These are phyloP conservation scores for Drosophila cardini DNA, from an alignment of 1,140 invertebrate genomes.

Conservation along the genomic window DNA sequence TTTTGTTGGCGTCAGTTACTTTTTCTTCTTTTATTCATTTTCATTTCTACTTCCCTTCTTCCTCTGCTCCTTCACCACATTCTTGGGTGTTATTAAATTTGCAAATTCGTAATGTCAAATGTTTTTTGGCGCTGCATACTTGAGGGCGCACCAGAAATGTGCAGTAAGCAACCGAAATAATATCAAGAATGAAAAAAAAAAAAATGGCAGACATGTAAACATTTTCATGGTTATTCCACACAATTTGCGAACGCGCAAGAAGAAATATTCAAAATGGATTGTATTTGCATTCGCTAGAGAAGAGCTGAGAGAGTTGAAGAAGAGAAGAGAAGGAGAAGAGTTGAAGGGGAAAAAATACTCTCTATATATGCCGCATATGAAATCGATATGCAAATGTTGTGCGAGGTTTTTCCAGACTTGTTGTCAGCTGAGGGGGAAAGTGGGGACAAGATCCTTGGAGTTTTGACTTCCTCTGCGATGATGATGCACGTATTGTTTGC, in stretches of 20 bases:
- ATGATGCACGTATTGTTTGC: conserved; percentile 83
- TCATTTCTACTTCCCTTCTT: not conserved
- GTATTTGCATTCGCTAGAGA: conserved; percentile 59
- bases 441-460: not conserved
- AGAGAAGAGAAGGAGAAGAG: too few species aligned
- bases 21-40: not conserved
- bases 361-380: conserved; percentile 74
- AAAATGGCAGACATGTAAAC: conserved; percentile 56
- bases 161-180: conserved; percentile 35
- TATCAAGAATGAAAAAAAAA: too few species aligned
- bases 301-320: too few species aligned
- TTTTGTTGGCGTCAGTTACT: conserved; percentile 37
- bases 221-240: conserved; percentile 76
- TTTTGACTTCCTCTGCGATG: conserved; percentile 50
- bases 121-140: conserved; percentile 56
- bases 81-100: conserved; percentile 64
- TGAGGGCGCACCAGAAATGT: conserved; percentile 42
- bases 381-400: conserved; percentile 83
- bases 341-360: conserved; percentile 6
- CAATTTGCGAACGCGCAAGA: conserved; percentile 53
- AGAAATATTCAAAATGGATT: conserved; percentile 66
- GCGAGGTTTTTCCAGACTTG: conserved; percentile 38
- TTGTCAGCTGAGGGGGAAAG: not conserved
- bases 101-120: conserved; percentile 66
- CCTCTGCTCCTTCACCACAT: not conserved